Base-by-base conservation (phyloP, 2,888 invertebrate genomes). In the Phortica magna region DNA sequence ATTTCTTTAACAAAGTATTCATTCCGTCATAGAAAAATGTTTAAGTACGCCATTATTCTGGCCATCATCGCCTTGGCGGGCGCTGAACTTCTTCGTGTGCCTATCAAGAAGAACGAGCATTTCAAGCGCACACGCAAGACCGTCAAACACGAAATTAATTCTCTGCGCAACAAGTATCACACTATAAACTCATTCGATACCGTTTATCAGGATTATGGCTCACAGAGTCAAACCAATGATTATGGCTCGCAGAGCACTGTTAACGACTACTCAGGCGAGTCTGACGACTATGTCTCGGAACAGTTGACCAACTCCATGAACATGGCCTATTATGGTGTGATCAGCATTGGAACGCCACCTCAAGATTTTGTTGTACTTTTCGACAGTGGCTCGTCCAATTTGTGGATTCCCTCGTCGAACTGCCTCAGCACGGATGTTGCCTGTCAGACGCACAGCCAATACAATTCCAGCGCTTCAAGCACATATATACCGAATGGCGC, bases 361-460 rank as follows among this genome's bases (percentile, higher is more conserved):
- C 99, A 99, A 93, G 93, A 93, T 10, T 99, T 99, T 93, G 95
- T 95, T 89, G 98, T 99, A 78, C 95, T 99, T 81, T 99, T 99
- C 93, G 99, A 99, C 93, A 99, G 99, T 0, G 99, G 99, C 79
- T 99, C 99, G 43, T 98, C 99, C 73, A 99, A 99, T 92, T 94
- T 99, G 80, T 99, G 99, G 99, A 95, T 99, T 77, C 99, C 99
- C 12, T 99, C 99, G 41, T 98, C 98, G 93, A 95, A 98, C 90
- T 99, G 99, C 92, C 95, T 96, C 90, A 94, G 94, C 91, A 95
- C 96, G 74, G 98, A 98, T 91, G 7, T 12, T 7, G 65, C 65
- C 14, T 65, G 65, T 17, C 65, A 65, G 17, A 12, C 10, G 12
- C 99, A 99, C 93, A 95, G 96, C 91, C 98, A 98, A 93, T 99